Evolutionary conservation across 2,113 vertebrate species (phyloP).

Genomic region (Mustela lutreola): DNA sequence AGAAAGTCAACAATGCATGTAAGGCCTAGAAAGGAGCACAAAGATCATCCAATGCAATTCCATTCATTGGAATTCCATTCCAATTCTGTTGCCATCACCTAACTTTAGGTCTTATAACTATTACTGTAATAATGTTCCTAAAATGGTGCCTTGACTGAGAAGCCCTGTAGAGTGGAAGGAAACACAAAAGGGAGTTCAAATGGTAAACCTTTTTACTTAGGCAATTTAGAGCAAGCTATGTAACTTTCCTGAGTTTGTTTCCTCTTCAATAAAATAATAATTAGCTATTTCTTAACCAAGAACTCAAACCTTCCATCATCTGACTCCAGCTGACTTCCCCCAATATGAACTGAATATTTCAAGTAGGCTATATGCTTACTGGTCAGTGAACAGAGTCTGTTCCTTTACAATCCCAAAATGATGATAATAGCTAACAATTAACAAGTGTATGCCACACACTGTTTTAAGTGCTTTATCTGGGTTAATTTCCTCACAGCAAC

Average conservation of each 20-base stretch:
- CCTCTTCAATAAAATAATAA: conserved; percentile 22
- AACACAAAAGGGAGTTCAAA: conserved; percentile 25
- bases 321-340: not conserved
- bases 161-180: not conserved
- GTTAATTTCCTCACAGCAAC: conserved; percentile 28
- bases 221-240: not conserved
- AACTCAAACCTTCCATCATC: not conserved
- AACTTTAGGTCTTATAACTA: conserved; percentile 39
- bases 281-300: not conserved
- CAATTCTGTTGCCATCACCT: conserved; percentile 40
- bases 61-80: no score
- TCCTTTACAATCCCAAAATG: conserved; percentile 16
- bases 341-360: conserved; percentile 2
- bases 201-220: not conserved
- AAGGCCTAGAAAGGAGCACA: conserved; percentile 4
- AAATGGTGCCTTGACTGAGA: not conserved
- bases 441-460: not conserved
- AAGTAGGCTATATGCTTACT: not conserved
- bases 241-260: conserved; percentile 37
- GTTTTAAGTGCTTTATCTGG: conserved; percentile 30
- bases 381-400: not conserved
- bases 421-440: not conserved
- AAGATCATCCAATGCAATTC: conserved; percentile 6
- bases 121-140: conserved; percentile 53
- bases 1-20: not conserved